Conservation (phyloP, 1,140 invertebrate species). For the Lamellibrachia luymesi region DNA sequence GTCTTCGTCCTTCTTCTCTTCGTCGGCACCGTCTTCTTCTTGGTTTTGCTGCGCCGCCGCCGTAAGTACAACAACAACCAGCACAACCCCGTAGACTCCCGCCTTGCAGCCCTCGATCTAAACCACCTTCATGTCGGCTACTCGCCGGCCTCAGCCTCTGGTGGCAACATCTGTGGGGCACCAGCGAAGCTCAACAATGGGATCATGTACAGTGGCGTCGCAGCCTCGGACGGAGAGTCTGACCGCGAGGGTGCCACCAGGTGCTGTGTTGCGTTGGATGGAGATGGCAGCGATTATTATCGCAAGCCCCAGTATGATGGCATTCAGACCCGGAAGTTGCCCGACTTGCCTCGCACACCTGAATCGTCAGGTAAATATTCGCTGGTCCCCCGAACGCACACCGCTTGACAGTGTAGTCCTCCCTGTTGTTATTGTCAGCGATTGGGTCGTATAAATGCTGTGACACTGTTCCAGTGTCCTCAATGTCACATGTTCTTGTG, state of each 20-base stretch:
- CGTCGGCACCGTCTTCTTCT: conserved; percentile 71
- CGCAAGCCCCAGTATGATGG: conserved; percentile 64
- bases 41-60: conserved; percentile 71
- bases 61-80: conserved; percentile 64
- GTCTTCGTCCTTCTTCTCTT: conserved; percentile 64
- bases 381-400: background rate
- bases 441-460: background rate
- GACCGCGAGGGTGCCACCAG: conserved; percentile 10
- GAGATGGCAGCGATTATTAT: background rate
- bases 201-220: conserved; percentile 58
- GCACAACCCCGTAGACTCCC: conserved; percentile 53
- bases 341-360: conserved; percentile 41
- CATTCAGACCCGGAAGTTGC: conserved; percentile 45
- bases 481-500: background rate
- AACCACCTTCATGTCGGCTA: background rate
- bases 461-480: background rate
- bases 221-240: conserved; percentile 14
- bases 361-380: conserved; percentile 36
- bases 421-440: background rate
- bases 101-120: conserved; percentile 48
- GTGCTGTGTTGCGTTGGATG: background rate
- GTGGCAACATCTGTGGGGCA: conserved; percentile 41
- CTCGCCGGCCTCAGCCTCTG: background rate
- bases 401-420: background rate
- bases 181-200: conserved; percentile 59